Base-by-base conservation (phyloP, 2,113 vertebrate species). In the Sander lucioperca region DNA sequence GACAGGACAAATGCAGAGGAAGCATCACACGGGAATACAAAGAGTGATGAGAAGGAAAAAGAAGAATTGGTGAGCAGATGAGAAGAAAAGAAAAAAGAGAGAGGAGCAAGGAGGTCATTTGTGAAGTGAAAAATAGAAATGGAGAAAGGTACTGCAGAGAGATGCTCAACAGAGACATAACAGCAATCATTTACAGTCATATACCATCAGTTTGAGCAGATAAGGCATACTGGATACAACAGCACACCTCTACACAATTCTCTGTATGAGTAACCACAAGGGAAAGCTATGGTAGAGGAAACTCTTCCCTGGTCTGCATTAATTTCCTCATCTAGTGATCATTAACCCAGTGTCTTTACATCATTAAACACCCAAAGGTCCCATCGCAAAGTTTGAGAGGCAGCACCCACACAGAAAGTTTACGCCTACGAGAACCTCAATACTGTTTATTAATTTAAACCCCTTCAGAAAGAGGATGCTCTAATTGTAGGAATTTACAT, bases 381-480 rank as follows among this genome's bases (percentile, higher is more conserved):
- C 69, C 45, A 50, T 80, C 61, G 58, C 47, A 2, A 85, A 69
- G 83, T 72, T 56, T 59, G 43, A 67, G 45, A 56, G 36, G 69
- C 2, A 67, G 75, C 58, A 63, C 63, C 33, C 51, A 66, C 58
- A 48, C 61, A 56, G 57, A 45, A 0, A 27, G 9, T 13, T 39
- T 16, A 16, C 33, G 12, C 33, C 39, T 10, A 66, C 5, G 1
- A 50, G 51, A 39, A 18, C 21, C 54, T 43, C 23, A 43, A 5
- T 51, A 47, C 18, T 64, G 5, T 70, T 23, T 23, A 65, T 73
- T 72, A 14, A 75, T 54, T 16, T 74, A 5, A 72, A n/a, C n/a
- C 62, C 18, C 7, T 8, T 19, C 57, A 82, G 56, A 10, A 45
- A 62, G 51, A 45, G 45, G 54, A n/a, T 61, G 63, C 53, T 15